These are phyloP conservation scores for Nyctalus aviator DNA, from an alignment of 2,797 vertebrate genomes.

Conservation along the genomic window DNA sequence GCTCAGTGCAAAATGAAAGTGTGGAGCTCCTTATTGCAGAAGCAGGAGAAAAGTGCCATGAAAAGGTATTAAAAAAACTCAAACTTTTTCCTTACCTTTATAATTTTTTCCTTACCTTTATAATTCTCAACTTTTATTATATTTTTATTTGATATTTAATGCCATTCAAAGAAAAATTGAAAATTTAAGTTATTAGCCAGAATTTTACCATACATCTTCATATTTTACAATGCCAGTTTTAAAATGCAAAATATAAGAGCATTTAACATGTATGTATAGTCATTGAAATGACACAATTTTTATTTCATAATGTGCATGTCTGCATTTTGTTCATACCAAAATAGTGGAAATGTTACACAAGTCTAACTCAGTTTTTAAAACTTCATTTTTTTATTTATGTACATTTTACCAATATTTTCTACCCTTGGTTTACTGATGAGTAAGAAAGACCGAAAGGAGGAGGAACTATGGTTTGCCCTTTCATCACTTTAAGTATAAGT, in stretches of 20 bases:
- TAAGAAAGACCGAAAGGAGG: constrained; percentile 18
- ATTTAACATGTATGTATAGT: neutral
- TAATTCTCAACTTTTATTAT: constrained; percentile 12
- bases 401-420: neutral
- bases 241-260: neutral
- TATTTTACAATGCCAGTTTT: neutral
- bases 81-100: neutral
- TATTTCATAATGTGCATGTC: neutral
- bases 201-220: constrained; percentile 22
- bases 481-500: neutral
- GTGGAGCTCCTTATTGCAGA: neutral
- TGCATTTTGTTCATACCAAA: constrained; percentile 38
- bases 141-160: constrained; percentile 45
- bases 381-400: constrained; percentile 1
- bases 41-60: neutral
- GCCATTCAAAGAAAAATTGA: constrained; percentile 14
- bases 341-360: neutral
- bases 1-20: neutral
- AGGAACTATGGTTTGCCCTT: neutral
- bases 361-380: neutral
- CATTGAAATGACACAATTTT: neutral
- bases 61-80: neutral
- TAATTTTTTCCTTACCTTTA: neutral
- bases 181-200: neutral
- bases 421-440: constrained; percentile 1